Conservation (phyloP, 2,888 invertebrate genomes). For the Mythimna vitellina region DNA sequence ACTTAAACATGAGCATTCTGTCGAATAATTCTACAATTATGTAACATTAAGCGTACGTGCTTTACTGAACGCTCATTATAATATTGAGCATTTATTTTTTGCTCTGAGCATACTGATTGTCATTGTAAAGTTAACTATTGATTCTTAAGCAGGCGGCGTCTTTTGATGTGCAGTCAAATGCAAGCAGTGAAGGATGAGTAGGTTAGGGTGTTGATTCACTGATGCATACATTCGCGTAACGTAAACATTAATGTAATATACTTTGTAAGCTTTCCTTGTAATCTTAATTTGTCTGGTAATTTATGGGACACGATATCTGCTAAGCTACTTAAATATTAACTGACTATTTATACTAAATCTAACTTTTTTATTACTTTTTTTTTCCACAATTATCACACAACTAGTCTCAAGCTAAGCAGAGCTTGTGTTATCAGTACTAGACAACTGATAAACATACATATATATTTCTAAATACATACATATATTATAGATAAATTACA, state of each 20-base stretch:
- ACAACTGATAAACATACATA: no score
- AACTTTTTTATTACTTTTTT: no score
- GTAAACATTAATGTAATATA: neutral
- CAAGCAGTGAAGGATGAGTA: conserved; percentile 19
- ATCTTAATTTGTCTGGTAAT: neutral
- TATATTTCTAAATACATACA: no score
- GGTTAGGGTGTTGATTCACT: conserved; percentile 34
- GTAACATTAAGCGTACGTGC: conserved; percentile 45
- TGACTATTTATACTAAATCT: no score
- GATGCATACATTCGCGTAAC: neutral
- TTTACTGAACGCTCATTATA: conserved; percentile 35
- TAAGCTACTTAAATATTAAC: no score
- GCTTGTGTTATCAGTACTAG: no score
- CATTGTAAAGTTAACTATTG: conserved; percentile 44
- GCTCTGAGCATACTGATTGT: conserved; percentile 37
- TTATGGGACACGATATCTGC: neutral
- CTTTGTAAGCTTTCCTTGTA: neutral
- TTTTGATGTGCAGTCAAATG: conserved; percentile 48
- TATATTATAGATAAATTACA: no score
- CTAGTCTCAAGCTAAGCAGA: no score
- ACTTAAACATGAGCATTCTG: conserved; percentile 24
- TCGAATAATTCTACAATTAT: conserved; percentile 50
- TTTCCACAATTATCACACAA: no score
- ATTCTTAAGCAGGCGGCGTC: conserved; percentile 56
- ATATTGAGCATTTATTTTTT: conserved; percentile 45